Evolutionary conservation across 2,888 invertebrate genomes (phyloP), one percentile per base, ranked within the genome.

Genomic region (Synanthedon formicaeformis): DNA sequence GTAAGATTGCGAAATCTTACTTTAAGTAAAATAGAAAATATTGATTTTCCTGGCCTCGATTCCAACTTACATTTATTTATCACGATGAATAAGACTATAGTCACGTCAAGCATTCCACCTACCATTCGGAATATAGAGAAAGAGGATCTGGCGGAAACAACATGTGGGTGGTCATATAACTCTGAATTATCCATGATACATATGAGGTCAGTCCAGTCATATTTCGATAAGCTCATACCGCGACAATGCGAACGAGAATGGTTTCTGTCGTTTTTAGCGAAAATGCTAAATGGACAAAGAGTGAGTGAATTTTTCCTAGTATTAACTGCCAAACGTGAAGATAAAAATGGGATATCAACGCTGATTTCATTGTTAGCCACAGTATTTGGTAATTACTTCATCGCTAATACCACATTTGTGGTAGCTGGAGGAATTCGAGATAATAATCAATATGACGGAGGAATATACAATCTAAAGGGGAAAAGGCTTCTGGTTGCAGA

Each of bases 121-220:
- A 60, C 40, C 13, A 54, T 54, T 13, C 51, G 54, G 51, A 16
- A 49, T 23, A 49, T 50, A 54, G 51, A 54, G 49, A 23, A 16
- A 50, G 54, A 51, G 16, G 54, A 54, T 51, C 34, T 54, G 54
- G 51, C 51, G 51, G 40, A 49, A 51, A 51, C 13, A 51, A 54
- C 54, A 48, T 49, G 54, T 51, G 54, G 51, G 11, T 54, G 54
- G 54, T 41, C 51, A 49, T 54, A 54, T 51, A 48, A 49, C 49
- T 48, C 14, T 40, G 54, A 54, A 23, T 48, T 54, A 51, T 40
- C 54, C 41, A 18, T 40, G n/a, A 50, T 41, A 54, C 14, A 54
- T 49, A 54, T 48, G 40, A 50, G 34, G 27, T 14, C 51, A 13
- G 54, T 54, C 34, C 40, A 50, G 51, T 48, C 41, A 50, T 54